A percentile compares a stretch with the other conserved stretches of the same genome.
Evolutionary conservation across 2,888 invertebrate genomes (phyloP).

Genomic region (Drosophila barbarae): DNA sequence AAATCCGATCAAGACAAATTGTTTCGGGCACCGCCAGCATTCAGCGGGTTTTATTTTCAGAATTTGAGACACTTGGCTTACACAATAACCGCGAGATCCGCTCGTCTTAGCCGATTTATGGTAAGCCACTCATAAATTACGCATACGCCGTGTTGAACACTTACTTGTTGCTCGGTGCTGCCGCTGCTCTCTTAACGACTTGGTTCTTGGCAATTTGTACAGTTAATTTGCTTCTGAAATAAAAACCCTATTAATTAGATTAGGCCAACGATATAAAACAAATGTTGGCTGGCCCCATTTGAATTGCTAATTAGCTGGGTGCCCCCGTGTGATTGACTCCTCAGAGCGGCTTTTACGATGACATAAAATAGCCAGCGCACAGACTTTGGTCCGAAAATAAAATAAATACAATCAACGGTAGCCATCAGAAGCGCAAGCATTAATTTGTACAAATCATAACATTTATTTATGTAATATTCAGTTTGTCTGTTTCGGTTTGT

Average conservation of each 20-base stretch:
- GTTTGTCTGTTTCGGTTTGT: conserved; percentile 19
- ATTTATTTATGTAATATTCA: conserved; percentile 39
- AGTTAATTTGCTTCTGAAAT: conserved; percentile 47
- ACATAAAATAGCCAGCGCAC: conserved; percentile 30
- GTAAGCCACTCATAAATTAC: conserved; percentile 52
- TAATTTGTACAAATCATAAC: conserved; percentile 39
- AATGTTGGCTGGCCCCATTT: conserved; percentile 49
- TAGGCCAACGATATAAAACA: conserved; percentile 37
- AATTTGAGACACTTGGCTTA: conserved; percentile 45
- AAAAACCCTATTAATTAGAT: conserved; percentile 55
- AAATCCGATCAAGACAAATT: conserved; percentile 48
- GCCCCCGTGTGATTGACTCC: conserved; percentile 45
- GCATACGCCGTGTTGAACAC: conserved; percentile 46
- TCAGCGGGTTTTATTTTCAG: conserved; percentile 27
- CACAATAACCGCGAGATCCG: conserved; percentile 19
- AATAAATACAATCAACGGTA: conserved; percentile 34
- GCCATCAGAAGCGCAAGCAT: conserved; percentile 41
- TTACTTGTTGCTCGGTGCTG: conserved; percentile 7
- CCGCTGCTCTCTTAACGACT: background rate
- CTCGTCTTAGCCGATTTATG: conserved; percentile 9
- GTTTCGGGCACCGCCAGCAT: conserved; percentile 34
- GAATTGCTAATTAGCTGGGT: conserved; percentile 50
- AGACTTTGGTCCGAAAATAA: conserved; percentile 9
- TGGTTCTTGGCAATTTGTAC: conserved; percentile 44
- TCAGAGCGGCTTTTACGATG: conserved; percentile 48